Conservation (phyloP, 2,113 vertebrate genomes). For the Perca flavescens region DNA sequence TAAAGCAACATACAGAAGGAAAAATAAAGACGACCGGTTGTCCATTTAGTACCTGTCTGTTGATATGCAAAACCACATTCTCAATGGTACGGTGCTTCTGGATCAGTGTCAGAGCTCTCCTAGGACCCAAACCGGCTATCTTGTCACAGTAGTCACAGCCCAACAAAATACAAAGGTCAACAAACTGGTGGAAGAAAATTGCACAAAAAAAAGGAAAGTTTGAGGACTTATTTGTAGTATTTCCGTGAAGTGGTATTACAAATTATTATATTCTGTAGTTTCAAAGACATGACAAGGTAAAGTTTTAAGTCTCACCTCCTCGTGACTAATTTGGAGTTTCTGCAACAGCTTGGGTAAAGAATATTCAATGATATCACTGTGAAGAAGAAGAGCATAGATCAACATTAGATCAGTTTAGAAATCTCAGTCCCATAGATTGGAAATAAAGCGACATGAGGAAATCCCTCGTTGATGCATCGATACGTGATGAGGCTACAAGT, state of each 20-base stretch:
- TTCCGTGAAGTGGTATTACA: neutral
- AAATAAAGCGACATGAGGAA: neutral
- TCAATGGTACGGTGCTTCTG: slow-evolving; percentile 85
- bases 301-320: slow-evolving; percentile 79
- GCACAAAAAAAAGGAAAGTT: neutral
- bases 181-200: slow-evolving; percentile 79
- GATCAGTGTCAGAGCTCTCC: slow-evolving; percentile 84
- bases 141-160: slow-evolving; percentile 89
- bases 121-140: slow-evolving; percentile 83
- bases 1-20: neutral
- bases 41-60: slow-evolving; percentile 76
- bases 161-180: slow-evolving; percentile 89
- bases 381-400: neutral
- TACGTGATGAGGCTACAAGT: neutral
- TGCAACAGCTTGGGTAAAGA: slow-evolving; percentile 82
- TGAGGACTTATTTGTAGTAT: neutral
- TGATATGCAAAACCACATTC: slow-evolving; percentile 77
- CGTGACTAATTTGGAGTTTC: slow-evolving; percentile 75
- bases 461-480: neutral
- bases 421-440: neutral
- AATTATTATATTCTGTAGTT: neutral
- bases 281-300: neutral
- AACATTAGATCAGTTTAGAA: neutral
- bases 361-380: slow-evolving; percentile 84
- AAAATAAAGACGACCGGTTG: neutral